phyloP scores from a whole-genome alignment of 2,797 vertebrate species.

The Fistularia tabacaria region DNA sequence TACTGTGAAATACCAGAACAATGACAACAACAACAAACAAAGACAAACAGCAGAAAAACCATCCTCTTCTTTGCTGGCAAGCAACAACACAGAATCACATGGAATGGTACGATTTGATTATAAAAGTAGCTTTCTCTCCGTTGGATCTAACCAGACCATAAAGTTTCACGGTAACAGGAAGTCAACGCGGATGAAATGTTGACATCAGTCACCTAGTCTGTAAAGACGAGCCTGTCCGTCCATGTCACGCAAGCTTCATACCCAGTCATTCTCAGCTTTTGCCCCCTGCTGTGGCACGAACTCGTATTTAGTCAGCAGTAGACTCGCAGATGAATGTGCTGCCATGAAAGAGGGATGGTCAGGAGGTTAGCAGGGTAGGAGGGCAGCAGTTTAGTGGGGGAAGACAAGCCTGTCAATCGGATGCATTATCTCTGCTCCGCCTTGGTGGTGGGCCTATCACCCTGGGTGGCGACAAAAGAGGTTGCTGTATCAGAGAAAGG shows the following conservation, averaged over 20 bases:
- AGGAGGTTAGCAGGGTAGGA: constrained; percentile 11
- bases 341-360: constrained; percentile 16
- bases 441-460: constrained; percentile 64
- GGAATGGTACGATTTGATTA: no score
- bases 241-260: neutral
- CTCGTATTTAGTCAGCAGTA: constrained; percentile 18
- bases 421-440: constrained; percentile 63
- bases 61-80: no score
- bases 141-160: no score
- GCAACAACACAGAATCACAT: no score
- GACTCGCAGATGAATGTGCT: constrained; percentile 35
- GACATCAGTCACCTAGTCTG: no score
- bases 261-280: neutral
- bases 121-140: no score
- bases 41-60: no score
- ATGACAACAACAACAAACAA: no score
- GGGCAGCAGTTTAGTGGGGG: constrained; percentile 7
- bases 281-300: constrained; percentile 33
- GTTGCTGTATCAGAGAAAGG: constrained; percentile 62
- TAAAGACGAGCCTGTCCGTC: no score
- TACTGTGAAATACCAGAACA: no score
- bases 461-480: constrained; percentile 66
- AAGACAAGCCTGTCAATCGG: constrained; percentile 58
- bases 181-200: no score
- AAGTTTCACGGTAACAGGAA: no score